phyloP scores from a whole-genome alignment of 2,888 invertebrate genomes.

The Aphodius granarius region DNA sequence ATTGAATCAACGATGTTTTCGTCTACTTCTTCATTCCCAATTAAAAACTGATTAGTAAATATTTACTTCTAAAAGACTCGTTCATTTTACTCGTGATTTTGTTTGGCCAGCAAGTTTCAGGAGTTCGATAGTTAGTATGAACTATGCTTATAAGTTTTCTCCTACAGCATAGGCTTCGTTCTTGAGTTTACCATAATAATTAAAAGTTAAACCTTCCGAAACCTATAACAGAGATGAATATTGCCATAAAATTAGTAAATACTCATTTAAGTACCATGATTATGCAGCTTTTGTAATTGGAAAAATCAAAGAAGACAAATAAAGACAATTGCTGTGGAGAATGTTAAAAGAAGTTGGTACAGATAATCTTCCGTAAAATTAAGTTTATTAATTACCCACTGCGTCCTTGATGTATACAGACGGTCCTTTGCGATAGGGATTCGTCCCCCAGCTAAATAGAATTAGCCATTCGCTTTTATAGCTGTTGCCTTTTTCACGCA shows the following conservation, averaged over 20 bases:
- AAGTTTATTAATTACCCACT: neutral
- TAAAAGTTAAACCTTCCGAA: too few species aligned
- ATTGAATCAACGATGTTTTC: too few species aligned
- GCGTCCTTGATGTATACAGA: neutral
- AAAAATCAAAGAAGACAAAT: neutral
- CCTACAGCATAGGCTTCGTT: neutral
- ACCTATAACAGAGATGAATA: too few species aligned
- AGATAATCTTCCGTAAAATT: neutral
- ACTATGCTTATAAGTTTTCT: neutral
- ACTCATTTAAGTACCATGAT: too few species aligned
- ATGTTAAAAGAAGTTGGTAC: neutral
- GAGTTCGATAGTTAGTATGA: neutral
- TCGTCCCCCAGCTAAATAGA: slow-evolving; percentile 23
- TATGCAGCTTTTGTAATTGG: neutral
- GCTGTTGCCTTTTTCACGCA: slow-evolving; percentile 43
- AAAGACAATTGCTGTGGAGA: too few species aligned
- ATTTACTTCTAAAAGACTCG: neutral
- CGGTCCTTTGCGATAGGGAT: neutral
- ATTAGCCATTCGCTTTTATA: slow-evolving; percentile 49
- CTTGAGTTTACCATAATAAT: too few species aligned
- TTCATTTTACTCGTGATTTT: neutral
- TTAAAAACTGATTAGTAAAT: too few species aligned
- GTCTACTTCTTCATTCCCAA: too few species aligned
- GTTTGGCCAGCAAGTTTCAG: neutral
- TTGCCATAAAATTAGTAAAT: too few species aligned